A percentile compares a stretch with the other conserved stretches of the same genome.
phyloP scores from a whole-genome alignment of 2,113 vertebrate genomes.

The Python bivittatus region DNA sequence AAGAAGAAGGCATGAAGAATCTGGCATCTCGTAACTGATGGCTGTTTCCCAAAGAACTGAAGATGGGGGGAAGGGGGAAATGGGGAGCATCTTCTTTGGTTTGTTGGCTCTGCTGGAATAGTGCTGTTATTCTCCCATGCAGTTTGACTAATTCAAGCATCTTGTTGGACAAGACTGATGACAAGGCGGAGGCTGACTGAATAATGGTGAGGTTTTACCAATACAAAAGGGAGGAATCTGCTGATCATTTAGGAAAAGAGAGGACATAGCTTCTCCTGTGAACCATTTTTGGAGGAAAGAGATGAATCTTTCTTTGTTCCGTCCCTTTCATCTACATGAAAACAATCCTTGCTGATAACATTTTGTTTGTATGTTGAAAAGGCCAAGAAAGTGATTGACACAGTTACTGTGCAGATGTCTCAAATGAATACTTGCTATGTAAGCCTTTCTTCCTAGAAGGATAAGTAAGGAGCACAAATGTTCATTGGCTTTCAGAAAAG shows the following conservation, averaged over 20 bases:
- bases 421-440: background rate
- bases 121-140: conserved; percentile 82
- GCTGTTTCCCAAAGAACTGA: conserved; percentile 37
- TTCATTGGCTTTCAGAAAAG: background rate
- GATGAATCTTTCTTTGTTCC: conserved; percentile 51
- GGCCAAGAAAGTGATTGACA: conserved; percentile 1
- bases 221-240: conserved; percentile 71
- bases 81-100: conserved; percentile 56
- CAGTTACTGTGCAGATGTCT: conserved; percentile 2
- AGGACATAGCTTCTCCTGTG: conserved; percentile 61
- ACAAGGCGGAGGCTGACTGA: conserved; percentile 58
- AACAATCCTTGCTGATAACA: conserved; percentile 50
- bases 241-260: conserved; percentile 82
- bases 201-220: conserved; percentile 71
- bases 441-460: background rate
- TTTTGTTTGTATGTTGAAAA: conserved; percentile 48
- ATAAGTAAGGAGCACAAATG: background rate
- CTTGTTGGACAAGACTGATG: conserved; percentile 86
- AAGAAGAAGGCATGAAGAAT: conserved; percentile 85
- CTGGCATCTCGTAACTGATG: conserved; percentile 69
- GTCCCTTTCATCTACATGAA: conserved; percentile 59
- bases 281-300: conserved; percentile 12
- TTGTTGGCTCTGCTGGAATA: conserved; percentile 54
- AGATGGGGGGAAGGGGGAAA: background rate
- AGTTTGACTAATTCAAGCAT: conserved; percentile 74